Evolutionary conservation across 2,113 vertebrate genomes (phyloP).

Genomic region (Scomber scombrus): DNA sequence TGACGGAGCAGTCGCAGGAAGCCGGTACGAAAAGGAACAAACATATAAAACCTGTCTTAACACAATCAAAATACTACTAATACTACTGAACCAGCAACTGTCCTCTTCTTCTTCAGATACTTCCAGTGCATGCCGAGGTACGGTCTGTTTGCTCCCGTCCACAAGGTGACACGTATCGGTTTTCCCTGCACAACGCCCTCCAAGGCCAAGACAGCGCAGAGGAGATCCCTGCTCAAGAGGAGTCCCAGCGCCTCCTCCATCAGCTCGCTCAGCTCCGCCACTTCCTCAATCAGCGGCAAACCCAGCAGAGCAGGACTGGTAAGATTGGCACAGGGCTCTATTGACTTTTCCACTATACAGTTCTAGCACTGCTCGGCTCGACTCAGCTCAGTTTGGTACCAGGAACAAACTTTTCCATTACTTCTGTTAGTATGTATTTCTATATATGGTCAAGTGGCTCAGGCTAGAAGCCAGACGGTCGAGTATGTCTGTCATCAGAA

Average conservation of each 20-base stretch:
- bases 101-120: conserved; percentile 84
- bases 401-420: too few relatives aligned
- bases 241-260: conserved; percentile 96
- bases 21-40: conserved; percentile 84
- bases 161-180: conserved; percentile 97
- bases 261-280: conserved; percentile 96
- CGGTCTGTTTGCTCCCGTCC: conserved; percentile 95
- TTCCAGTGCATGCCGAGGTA: conserved; percentile 97
- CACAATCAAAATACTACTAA: neutral
- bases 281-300: conserved; percentile 96
- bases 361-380: too few relatives aligned
- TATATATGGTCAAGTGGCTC: too few relatives aligned
- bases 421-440: too few relatives aligned
- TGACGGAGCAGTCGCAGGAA: conserved; percentile 95
- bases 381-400: too few relatives aligned
- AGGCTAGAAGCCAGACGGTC: too few relatives aligned
- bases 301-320: conserved; percentile 97
- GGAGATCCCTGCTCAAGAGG: conserved; percentile 87
- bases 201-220: conserved; percentile 89
- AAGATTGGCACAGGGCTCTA: conserved; percentile 43
- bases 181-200: conserved; percentile 96
- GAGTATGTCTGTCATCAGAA: too few relatives aligned
- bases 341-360: too few relatives aligned
- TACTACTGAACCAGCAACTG: neutral
- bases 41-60: neutral